Conservation (phyloP, 1,140 invertebrate genomes). For the Panagrolaimus sp. region DNA sequence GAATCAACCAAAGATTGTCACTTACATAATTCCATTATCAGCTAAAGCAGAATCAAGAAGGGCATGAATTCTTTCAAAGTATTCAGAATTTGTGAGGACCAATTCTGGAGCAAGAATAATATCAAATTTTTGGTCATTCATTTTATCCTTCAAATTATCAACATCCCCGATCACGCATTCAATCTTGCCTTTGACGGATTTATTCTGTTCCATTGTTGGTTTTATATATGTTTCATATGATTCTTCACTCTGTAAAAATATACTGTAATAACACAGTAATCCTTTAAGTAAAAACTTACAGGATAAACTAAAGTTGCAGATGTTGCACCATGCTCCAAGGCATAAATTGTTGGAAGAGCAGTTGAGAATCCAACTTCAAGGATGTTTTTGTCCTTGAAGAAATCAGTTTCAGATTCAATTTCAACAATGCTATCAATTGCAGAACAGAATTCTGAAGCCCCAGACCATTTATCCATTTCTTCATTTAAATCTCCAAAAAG, state of each 20-base stretch:
- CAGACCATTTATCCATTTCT: conserved; percentile 42
- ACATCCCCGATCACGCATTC: conserved; percentile 46
- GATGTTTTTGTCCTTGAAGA: conserved; percentile 49
- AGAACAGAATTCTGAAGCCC: conserved; percentile 50
- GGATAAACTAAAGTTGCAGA: conserved; percentile 40
- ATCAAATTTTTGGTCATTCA: conserved; percentile 43
- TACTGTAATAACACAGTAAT: background rate
- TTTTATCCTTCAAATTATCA: conserved; percentile 28
- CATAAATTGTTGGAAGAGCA: conserved; percentile 52
- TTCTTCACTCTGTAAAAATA: conserved; percentile 22
- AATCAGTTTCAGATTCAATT: conserved; percentile 50
- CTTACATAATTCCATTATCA: conserved; percentile 53
- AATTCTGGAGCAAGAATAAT: conserved; percentile 53
- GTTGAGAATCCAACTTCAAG: conserved; percentile 54
- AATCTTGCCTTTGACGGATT: conserved; percentile 43
- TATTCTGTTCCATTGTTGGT: conserved; percentile 53
- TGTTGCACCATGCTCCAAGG: conserved; percentile 44
- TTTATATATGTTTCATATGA: conserved; percentile 44
- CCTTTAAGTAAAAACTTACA: conserved; percentile 9
- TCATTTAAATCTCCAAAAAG: conserved; percentile 3
- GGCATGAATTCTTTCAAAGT: conserved; percentile 48
- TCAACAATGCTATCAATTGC: conserved; percentile 47
- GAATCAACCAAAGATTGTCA: too few relatives aligned
- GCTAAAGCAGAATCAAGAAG: conserved; percentile 46
- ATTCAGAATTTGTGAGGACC: conserved; percentile 38